These are phyloP conservation scores for Otus sunia DNA, from an alignment of 2,113 vertebrate genomes.

Conservation along the genomic window DNA sequence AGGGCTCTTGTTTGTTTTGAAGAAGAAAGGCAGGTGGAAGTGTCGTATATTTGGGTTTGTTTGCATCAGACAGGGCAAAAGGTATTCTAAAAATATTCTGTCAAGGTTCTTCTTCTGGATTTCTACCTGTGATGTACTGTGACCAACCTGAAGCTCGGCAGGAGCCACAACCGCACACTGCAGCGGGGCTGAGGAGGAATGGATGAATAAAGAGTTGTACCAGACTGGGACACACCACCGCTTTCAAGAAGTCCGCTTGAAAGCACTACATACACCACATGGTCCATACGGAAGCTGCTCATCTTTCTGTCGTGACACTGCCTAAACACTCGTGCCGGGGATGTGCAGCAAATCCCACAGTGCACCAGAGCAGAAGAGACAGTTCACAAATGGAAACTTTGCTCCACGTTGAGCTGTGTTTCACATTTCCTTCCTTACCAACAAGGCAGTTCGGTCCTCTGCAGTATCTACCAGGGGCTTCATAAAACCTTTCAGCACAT, in stretches of 20 bases:
- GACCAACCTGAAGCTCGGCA: background rate
- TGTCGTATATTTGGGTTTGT: background rate
- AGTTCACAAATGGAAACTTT: background rate
- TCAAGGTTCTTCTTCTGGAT: background rate
- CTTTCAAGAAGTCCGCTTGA: background rate
- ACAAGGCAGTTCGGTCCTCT: background rate
- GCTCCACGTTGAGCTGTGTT: background rate
- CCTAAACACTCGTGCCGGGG: rapidly evolving
- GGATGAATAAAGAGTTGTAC: background rate
- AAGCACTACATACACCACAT: background rate
- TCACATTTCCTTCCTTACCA: background rate
- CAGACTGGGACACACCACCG: rapidly evolving
- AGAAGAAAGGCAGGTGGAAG: background rate
- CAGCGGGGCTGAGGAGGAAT: background rate
- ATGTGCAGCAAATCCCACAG: background rate
- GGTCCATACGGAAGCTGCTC: background rate
- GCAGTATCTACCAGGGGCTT: background rate
- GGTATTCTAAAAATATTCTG: background rate
- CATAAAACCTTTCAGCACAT: background rate
- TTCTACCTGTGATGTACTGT: background rate
- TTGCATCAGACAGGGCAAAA: background rate
- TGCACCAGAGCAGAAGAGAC: background rate
- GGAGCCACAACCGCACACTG: rapidly evolving
- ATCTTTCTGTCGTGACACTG: background rate
- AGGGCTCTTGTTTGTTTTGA: background rate